These are phyloP conservation scores for Atherinosoma microstoma DNA, from an alignment of 2,797 vertebrate species.

Conservation along the genomic window DNA sequence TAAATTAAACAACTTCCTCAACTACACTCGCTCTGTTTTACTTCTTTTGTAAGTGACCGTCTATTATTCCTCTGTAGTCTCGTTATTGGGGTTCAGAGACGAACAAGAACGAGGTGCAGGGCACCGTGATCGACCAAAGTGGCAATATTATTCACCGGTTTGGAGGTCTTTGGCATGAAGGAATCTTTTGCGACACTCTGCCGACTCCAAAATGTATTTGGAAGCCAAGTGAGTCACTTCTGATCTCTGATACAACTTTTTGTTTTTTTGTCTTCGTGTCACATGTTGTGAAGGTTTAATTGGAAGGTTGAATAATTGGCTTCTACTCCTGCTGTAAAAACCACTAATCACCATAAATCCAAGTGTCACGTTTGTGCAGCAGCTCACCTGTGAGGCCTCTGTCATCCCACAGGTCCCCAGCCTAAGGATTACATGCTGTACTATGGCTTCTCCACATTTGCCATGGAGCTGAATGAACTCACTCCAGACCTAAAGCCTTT, in stretches of 20 bases:
- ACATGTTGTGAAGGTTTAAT: constrained; percentile 17
- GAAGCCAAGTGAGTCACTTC: constrained; percentile 89
- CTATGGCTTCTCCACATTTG: constrained; percentile 93
- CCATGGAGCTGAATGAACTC: constrained; percentile 93
- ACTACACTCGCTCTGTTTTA: fast-evolving
- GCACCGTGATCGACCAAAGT: constrained; percentile 87
- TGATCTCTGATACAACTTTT: neutral
- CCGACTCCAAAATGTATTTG: constrained; percentile 89
- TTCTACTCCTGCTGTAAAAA: constrained; percentile 9
- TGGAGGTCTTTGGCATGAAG: constrained; percentile 94
- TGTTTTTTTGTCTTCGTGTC: neutral
- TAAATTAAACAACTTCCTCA: constrained; percentile 42
- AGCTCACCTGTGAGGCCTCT: constrained; percentile 32
- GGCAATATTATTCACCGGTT: constrained; percentile 90
- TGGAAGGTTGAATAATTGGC: neutral
- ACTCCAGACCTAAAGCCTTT: constrained; percentile 83
- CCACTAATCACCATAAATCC: constrained; percentile 43
- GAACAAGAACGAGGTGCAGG: constrained; percentile 91
- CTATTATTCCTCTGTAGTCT: constrained; percentile 76
- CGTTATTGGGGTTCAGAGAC: constrained; percentile 92
- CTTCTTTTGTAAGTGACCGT: neutral
- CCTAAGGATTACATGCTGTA: constrained; percentile 87
- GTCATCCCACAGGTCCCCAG: constrained; percentile 85
- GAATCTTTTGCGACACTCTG: constrained; percentile 89
- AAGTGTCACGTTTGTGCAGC: constrained; percentile 41